Evolutionary conservation across 2,797 vertebrate species (phyloP).

Genomic region (Girardinus metallicus): DNA sequence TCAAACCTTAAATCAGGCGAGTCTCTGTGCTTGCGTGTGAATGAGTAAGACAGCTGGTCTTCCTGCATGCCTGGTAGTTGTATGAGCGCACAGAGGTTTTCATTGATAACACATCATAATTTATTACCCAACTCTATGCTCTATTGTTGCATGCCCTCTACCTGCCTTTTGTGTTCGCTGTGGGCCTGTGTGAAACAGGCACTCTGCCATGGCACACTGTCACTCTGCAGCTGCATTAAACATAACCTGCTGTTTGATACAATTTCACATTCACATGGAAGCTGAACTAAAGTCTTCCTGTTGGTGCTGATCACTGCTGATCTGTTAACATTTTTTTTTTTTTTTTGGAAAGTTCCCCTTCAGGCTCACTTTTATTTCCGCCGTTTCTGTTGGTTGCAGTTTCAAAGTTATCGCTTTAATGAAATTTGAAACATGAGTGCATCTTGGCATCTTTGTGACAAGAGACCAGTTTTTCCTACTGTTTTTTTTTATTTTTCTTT

Average conservation of each 20-base stretch:
- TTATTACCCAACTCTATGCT: background rate
- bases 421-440: background rate
- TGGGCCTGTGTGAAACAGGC: slow-evolving; percentile 55
- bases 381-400: background rate
- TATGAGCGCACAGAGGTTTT: background rate
- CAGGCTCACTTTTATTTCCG: background rate
- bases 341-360: background rate
- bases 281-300: background rate
- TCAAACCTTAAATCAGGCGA: background rate
- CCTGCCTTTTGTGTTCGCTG: slow-evolving; percentile 47
- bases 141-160: slow-evolving; percentile 41
- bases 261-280: background rate
- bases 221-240: slow-evolving; percentile 1
- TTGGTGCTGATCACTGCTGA: background rate
- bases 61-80: background rate
- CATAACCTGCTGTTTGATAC: background rate
- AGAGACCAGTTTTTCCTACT: background rate
- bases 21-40: background rate
- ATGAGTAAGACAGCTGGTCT: background rate
- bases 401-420: background rate
- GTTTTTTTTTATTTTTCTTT: background rate
- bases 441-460: background rate
- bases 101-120: background rate
- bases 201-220: slow-evolving; percentile 31
- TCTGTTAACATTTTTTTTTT: background rate